A percentile compares a stretch with the other conserved stretches of the same genome.
Evolutionary conservation across 1,140 invertebrate genomes (phyloP).

Genomic region (Drosophila obscura): DNA sequence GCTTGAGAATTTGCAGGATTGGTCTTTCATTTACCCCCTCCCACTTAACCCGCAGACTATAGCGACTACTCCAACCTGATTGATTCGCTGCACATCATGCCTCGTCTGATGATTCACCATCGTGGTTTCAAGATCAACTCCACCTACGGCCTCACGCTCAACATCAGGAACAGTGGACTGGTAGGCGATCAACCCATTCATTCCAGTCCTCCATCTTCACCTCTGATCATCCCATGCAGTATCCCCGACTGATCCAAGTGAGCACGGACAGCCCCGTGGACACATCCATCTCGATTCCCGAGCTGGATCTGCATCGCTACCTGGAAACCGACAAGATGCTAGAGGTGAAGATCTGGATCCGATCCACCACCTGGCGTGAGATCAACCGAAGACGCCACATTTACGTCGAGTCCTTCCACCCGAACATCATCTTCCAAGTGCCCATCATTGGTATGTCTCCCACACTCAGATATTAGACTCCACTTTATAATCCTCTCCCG

Average conservation of each 20-base stretch:
- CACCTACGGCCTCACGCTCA: conserved; percentile 46
- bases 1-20: background rate
- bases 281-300: conserved; percentile 27
- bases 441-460: conserved; percentile 60
- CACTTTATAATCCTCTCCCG: too few species aligned
- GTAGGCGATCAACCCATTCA: conserved; percentile 15
- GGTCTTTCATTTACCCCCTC: background rate
- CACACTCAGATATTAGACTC: too few species aligned
- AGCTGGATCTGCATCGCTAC: conserved; percentile 40
- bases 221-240: conserved; percentile 29
- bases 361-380: conserved; percentile 1
- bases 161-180: conserved; percentile 52
- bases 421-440: conserved; percentile 74
- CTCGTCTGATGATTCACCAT: conserved; percentile 51
- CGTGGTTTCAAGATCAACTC: conserved; percentile 21
- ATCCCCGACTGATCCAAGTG: conserved; percentile 50
- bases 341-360: conserved; percentile 50
- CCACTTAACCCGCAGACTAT: conserved; percentile 31
- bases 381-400: conserved; percentile 62
- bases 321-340: conserved; percentile 57
- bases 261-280: conserved; percentile 61
- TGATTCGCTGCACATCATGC: conserved; percentile 53
- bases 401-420: conserved; percentile 61
- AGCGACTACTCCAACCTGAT: conserved; percentile 57
- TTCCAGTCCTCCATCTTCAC: background rate